phyloP scores from a whole-genome alignment of 2,888 invertebrate species.

The Hirtodrosophila trivittata region DNA sequence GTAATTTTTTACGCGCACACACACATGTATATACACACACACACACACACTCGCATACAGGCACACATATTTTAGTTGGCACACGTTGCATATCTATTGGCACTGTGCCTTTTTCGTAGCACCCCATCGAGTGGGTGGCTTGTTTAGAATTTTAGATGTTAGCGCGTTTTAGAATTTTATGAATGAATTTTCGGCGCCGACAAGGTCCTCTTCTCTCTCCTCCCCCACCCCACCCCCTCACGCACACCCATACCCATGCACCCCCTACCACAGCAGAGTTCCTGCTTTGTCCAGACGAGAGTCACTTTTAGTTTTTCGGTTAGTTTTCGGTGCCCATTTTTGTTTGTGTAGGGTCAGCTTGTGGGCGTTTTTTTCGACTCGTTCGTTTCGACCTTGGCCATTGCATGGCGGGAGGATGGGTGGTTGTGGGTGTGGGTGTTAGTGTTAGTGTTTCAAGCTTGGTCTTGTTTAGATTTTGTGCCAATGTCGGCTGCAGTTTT shows the following conservation, averaged over 20 bases:
- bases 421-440: neutral
- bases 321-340: constrained; percentile 64
- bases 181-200: constrained; percentile 80
- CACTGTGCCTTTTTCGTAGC: neutral
- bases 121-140: constrained; percentile 29
- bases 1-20: constrained; percentile 8
- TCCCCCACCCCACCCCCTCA: neutral
- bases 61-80: constrained; percentile 2
- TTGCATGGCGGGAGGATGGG: constrained; percentile 20
- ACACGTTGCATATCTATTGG: constrained; percentile 32
- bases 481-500: constrained; percentile 45
- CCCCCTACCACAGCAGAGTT: constrained; percentile 1
- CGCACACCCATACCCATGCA: neutral
- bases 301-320: constrained; percentile 75
- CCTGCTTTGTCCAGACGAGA: constrained; percentile 19
- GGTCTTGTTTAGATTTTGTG: constrained; percentile 54
- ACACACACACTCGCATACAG: constrained; percentile 3
- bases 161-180: constrained; percentile 83
- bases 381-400: constrained; percentile 53
- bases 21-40: constrained; percentile 8
- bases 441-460: constrained; percentile 27
- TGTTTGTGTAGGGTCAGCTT: constrained; percentile 18
- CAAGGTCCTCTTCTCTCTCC: constrained; percentile 21
- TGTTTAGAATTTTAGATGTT: constrained; percentile 83
- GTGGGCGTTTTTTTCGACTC: constrained; percentile 50